phyloP scores from a whole-genome alignment of 2,888 invertebrate genomes.

The Coelinius sp. region DNA sequence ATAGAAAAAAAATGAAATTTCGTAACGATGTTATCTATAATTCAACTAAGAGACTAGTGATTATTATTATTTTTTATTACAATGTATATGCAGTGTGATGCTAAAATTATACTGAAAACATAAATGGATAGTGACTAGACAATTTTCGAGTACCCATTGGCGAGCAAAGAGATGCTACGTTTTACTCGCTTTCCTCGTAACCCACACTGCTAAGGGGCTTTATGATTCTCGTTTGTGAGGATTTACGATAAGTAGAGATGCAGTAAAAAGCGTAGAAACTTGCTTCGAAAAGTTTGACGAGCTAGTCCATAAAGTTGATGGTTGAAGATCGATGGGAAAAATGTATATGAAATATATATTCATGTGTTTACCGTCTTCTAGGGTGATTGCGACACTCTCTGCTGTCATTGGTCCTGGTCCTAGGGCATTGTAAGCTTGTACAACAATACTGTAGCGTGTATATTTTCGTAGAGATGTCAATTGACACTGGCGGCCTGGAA shows the following conservation, averaged over 20 bases:
- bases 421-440: slow-evolving; percentile 73
- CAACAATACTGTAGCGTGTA: slow-evolving; percentile 72
- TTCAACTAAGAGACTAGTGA: background rate
- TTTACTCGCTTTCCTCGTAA: slow-evolving; percentile 31
- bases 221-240: slow-evolving; percentile 21
- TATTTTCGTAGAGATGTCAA: slow-evolving; percentile 72
- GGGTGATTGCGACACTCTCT: slow-evolving; percentile 73
- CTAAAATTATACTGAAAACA: slow-evolving; percentile 27
- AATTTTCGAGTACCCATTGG: background rate
- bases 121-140: slow-evolving; percentile 18
- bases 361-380: slow-evolving; percentile 70
- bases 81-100: slow-evolving; percentile 20
- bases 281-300: slow-evolving; percentile 25
- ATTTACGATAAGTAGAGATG: slow-evolving; percentile 41
- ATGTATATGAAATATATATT: slow-evolving; percentile 2
- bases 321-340: background rate
- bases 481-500: slow-evolving; percentile 66
- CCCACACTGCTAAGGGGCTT: slow-evolving; percentile 19
- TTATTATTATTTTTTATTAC: background rate
- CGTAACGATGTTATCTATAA: background rate
- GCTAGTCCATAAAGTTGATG: slow-evolving; percentile 21
- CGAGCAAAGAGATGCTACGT: slow-evolving; percentile 11
- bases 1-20: background rate
- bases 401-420: slow-evolving; percentile 72
- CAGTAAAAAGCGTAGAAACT: slow-evolving; percentile 28